A percentile compares a stretch with the other conserved stretches of the same genome.
phyloP scores from a whole-genome alignment of 2,113 vertebrate genomes.

The Lanius ludovicianus region DNA sequence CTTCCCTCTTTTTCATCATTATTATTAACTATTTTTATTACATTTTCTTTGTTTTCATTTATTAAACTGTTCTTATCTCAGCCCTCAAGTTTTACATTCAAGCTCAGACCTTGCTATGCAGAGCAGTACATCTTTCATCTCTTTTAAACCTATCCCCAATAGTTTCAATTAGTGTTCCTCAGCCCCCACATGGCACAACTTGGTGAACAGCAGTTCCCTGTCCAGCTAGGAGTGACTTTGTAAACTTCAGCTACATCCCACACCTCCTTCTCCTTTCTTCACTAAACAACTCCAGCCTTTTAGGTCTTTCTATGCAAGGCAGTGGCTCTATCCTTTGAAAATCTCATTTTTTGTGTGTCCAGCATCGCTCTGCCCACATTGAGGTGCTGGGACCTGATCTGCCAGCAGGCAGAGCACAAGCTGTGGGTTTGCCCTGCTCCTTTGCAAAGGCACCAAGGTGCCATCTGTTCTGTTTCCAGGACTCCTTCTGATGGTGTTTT shows the following conservation, averaged over 20 bases:
- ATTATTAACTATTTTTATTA: neutral
- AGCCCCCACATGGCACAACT: neutral
- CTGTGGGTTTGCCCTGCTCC: neutral
- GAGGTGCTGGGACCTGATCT: neutral
- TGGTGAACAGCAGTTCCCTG: neutral
- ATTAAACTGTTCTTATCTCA: neutral
- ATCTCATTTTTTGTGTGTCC: accelerated
- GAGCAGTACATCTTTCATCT: neutral
- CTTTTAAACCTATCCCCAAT: neutral
- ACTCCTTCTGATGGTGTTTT: neutral
- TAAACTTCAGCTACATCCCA: neutral
- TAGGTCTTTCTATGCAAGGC: neutral
- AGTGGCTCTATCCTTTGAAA: neutral
- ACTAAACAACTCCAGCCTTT: neutral
- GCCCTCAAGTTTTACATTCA: neutral
- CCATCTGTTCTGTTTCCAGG: neutral
- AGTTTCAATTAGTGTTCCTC: neutral
- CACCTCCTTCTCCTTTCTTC: neutral
- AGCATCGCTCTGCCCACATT: accelerated
- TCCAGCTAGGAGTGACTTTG: neutral
- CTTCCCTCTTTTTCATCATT: no score
- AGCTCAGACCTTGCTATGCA: neutral
- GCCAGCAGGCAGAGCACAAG: neutral
- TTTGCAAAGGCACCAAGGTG: accelerated
- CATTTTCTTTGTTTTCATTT: neutral